phyloP scores from a whole-genome alignment of 2,797 vertebrate species.

The Peromyscus eremicus region DNA sequence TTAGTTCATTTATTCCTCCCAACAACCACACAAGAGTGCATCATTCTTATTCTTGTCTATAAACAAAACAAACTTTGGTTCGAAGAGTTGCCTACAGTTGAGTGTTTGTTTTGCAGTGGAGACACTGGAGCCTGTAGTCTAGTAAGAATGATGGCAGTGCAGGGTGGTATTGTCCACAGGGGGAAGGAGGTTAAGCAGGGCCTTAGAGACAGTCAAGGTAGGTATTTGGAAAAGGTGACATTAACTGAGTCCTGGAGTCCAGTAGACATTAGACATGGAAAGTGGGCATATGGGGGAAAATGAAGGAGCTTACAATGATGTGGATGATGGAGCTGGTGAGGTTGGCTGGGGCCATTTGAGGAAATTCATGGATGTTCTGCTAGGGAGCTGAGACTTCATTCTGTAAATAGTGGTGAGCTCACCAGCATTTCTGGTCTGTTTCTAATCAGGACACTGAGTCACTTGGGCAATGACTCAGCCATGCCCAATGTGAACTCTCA shows the following conservation, averaged over 20 bases:
- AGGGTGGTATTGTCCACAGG: neutral
- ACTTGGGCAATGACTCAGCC: slow-evolving; percentile 66
- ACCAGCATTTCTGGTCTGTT: slow-evolving; percentile 51
- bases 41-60: neutral
- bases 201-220: neutral
- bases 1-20: neutral
- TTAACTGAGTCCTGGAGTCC: neutral
- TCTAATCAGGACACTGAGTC: slow-evolving; percentile 73
- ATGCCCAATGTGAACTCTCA: slow-evolving; percentile 56
- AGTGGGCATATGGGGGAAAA: neutral
- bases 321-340: neutral
- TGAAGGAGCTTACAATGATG: neutral
- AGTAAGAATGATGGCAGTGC: neutral
- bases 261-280: neutral
- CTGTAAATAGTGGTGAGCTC: slow-evolving; percentile 2
- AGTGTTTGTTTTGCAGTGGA: neutral
- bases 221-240: neutral
- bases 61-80: slow-evolving; percentile 9
- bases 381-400: slow-evolving; percentile 29
- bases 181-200: neutral
- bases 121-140: neutral
- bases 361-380: neutral
- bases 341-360: neutral
- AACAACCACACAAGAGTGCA: neutral
- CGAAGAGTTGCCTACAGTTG: neutral